A percentile compares a stretch with the other conserved stretches of the same genome.
Evolutionary conservation across 2,113 vertebrate genomes (phyloP).

Genomic region (Uria aalge): DNA sequence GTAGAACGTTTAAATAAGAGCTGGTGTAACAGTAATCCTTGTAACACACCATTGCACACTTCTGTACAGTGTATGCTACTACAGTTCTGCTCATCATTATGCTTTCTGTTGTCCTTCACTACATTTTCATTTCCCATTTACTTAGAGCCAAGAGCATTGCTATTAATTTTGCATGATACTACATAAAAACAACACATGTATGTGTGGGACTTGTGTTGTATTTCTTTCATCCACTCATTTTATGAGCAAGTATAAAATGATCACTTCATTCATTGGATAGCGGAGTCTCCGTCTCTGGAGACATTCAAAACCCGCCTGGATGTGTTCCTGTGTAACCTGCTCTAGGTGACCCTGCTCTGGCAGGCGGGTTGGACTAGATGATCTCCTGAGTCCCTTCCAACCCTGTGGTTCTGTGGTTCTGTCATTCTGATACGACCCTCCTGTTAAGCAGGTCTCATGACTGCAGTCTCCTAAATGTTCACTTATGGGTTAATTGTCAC

Average conservation of each 20-base stretch:
- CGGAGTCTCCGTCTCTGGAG: no score
- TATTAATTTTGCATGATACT: neutral
- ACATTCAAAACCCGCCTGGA: no score
- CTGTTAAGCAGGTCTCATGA: neutral
- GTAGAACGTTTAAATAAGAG: neutral
- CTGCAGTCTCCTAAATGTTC: neutral
- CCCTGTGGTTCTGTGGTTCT: no score
- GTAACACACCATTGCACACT: neutral
- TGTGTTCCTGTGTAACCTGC: no score
- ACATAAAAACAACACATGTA: neutral
- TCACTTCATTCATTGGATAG: neutral
- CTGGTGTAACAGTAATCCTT: neutral
- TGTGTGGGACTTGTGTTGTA: neutral
- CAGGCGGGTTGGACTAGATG: no score
- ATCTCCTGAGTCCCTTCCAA: no score
- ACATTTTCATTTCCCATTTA: neutral
- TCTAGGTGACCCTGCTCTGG: no score
- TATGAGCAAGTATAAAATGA: neutral
- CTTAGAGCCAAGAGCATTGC: neutral
- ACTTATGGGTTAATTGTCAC: neutral
- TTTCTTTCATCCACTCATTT: neutral
- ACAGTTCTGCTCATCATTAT: neutral
- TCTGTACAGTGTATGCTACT: neutral
- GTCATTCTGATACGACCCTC: neutral
- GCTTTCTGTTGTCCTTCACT: neutral